These are phyloP conservation scores for Herpailurus yagouaroundi DNA, from an alignment of 2,113 vertebrate genomes.

Conservation along the genomic window DNA sequence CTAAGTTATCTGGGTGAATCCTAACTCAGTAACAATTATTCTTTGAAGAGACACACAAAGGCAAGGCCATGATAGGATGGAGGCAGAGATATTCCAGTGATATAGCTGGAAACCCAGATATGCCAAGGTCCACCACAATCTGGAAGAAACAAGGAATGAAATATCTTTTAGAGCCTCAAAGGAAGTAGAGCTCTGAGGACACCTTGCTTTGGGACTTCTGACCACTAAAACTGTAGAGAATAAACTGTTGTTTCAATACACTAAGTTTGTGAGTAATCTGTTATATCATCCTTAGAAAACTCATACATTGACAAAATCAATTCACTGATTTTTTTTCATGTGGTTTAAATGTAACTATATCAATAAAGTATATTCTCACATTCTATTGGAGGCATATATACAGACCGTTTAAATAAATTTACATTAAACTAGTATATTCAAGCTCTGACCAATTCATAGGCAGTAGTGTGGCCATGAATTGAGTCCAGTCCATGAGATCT, in stretches of 20 bases:
- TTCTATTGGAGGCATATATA: background rate
- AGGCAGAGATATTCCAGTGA: background rate
- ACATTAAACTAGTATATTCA: background rate
- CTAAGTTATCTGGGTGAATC: background rate
- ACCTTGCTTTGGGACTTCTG: background rate
- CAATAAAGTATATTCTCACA: background rate
- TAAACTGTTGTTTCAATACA: background rate
- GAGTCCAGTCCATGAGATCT: background rate
- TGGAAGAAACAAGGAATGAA: background rate
- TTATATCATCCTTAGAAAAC: background rate
- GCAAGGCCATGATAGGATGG: background rate
- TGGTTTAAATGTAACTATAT: background rate
- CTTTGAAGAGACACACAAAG: background rate
- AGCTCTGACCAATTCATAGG: background rate
- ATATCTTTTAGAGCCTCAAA: background rate
- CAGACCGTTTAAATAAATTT: background rate
- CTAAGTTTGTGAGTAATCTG: background rate
- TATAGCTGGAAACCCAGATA: background rate
- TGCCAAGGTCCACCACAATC: background rate
- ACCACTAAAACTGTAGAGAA: background rate
- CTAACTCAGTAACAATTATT: background rate
- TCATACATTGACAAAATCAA: background rate
- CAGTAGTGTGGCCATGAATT: background rate
- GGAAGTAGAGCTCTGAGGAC: background rate
- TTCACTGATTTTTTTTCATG: background rate